Evolutionary conservation across 2,888 invertebrate species (phyloP).

Genomic region (Cremastinae sp.): DNA sequence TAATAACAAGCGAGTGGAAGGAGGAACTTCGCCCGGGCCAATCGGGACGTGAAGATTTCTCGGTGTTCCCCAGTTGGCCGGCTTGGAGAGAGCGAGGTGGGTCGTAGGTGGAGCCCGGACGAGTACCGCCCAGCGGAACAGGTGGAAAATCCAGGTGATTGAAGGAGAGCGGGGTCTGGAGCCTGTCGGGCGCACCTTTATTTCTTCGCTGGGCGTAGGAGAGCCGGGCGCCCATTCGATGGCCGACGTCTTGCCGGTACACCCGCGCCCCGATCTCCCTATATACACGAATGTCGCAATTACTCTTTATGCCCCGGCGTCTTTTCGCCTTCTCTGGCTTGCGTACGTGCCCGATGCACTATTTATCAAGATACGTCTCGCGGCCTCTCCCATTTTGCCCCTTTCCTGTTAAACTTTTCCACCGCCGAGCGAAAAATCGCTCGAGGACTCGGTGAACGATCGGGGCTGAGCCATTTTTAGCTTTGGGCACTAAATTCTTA

Average conservation of each 20-base stretch:
- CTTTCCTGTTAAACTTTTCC: neutral
- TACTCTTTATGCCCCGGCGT: conserved; percentile 46
- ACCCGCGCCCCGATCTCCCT: conserved; percentile 27
- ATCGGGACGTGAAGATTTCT: conserved; percentile 72
- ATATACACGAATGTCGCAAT: conserved; percentile 50
- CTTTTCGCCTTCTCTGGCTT: conserved; percentile 19
- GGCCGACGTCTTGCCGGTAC: conserved; percentile 14
- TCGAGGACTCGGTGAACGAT: no score
- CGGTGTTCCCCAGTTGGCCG: conserved; percentile 76
- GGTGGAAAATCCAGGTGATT: conserved; percentile 78
- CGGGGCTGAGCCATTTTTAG: no score
- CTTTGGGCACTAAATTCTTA: no score
- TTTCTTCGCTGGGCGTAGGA: neutral
- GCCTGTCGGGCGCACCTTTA: conserved; percentile 35
- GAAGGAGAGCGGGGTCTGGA: conserved; percentile 44
- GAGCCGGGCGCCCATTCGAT: neutral
- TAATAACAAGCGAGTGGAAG: conserved; percentile 48
- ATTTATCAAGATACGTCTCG: conserved; percentile 46
- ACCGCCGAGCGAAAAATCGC: no score
- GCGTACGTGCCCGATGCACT: conserved; percentile 36
- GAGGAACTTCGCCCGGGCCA: conserved; percentile 73
- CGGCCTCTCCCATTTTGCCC: neutral
- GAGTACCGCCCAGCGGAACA: conserved; percentile 77
- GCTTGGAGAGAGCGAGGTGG: conserved; percentile 74
- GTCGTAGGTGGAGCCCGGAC: conserved; percentile 77